Percentiles rank a stretch among this genome's conserved stretches.
phyloP scores from a whole-genome alignment of 1,140 invertebrate species.

The Aphelinus certus region DNA sequence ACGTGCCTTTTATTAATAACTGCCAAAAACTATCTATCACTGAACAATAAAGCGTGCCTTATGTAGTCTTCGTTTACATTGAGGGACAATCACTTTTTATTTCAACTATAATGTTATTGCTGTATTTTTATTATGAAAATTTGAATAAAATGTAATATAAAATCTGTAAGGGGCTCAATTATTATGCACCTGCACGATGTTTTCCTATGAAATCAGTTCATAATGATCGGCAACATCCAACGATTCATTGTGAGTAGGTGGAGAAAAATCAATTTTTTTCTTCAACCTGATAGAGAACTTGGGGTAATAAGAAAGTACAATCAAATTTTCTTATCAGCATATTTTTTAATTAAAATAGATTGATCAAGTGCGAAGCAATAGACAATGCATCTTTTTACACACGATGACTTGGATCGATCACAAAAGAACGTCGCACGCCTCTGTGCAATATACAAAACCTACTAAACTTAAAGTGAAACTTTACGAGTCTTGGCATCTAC shows the following conservation, averaged over 20 bases:
- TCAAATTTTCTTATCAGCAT: slow-evolving; percentile 35
- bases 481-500: slow-evolving; percentile 39
- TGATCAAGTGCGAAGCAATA: slow-evolving; percentile 43
- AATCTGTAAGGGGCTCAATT: neutral
- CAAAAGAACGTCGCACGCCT: slow-evolving; percentile 40
- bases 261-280: too few species aligned
- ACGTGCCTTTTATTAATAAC: neutral
- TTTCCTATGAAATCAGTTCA: too few species aligned
- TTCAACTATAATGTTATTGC: slow-evolving; percentile 8
- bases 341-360: slow-evolving; percentile 45
- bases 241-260: too few species aligned
- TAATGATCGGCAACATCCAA: too few species aligned
- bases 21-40: slow-evolving; percentile 18
- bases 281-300: too few species aligned
- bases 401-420: slow-evolving; percentile 41
- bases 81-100: slow-evolving; percentile 7
- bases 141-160: slow-evolving; percentile 23
- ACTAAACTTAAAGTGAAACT: slow-evolving; percentile 39
- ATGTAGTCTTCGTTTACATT: neutral
- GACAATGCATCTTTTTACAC: slow-evolving; percentile 41
- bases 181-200: too few species aligned
- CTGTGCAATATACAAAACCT: slow-evolving; percentile 41
- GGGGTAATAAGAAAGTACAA: slow-evolving; percentile 16
- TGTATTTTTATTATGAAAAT: neutral
- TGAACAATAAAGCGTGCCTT: slow-evolving; percentile 17